Conservation (phyloP, 2,888 invertebrate species). For the Griposia aprilina region DNA sequence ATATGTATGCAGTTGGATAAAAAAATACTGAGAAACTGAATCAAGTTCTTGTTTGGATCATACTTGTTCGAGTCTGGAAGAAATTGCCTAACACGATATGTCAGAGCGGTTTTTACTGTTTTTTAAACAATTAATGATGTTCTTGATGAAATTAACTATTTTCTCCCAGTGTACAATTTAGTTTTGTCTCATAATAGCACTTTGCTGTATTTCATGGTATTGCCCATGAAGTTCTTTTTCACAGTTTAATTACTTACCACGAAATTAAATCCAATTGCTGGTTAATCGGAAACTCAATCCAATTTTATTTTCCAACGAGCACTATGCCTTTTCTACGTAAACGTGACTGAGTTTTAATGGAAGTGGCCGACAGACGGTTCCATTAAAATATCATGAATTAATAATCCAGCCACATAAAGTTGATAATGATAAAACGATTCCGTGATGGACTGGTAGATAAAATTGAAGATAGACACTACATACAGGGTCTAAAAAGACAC, state of each 20-base stretch:
- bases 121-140: not conserved
- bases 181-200: not conserved
- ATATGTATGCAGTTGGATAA: too few relatives aligned
- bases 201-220: not conserved
- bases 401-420: not conserved
- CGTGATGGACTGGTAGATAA: too few relatives aligned
- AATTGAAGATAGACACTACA: too few relatives aligned
- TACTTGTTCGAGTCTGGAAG: not conserved
- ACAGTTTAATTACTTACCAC: not conserved
- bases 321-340: not conserved
- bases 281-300: not conserved
- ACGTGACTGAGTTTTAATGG: not conserved
- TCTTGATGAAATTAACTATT: not conserved
- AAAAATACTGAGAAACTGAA: not conserved
- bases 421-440: too few relatives aligned
- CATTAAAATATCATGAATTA: conserved; percentile 17
- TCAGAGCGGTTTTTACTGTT: not conserved
- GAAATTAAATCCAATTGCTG: not conserved
- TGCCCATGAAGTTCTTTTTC: not conserved
- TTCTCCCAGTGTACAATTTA: not conserved
- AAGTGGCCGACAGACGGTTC: not conserved
- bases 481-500: too few relatives aligned
- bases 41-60: not conserved
- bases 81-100: not conserved
- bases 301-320: not conserved